A percentile compares a stretch with the other conserved stretches of the same genome.
phyloP scores from a whole-genome alignment of 1,140 invertebrate genomes.

The Lordiphosa clarofinis region DNA sequence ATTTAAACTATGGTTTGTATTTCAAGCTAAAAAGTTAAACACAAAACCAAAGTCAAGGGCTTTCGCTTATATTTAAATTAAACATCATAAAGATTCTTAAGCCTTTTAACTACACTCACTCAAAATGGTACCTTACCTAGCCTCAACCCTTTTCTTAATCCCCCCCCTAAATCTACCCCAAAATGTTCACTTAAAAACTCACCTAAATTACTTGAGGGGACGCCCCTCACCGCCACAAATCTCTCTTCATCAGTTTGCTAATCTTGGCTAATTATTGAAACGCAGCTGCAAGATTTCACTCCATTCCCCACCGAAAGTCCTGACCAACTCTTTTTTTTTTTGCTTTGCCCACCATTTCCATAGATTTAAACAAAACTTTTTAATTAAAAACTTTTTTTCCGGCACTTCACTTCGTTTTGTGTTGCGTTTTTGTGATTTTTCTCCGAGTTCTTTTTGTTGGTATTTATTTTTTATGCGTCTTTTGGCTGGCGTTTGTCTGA shows the following conservation, averaged over 20 bases:
- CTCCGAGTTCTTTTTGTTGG: conserved; percentile 23
- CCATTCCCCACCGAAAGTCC: not conserved
- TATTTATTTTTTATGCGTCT: conserved; percentile 67
- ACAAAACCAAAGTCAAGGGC: no score
- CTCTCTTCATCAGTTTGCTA: conserved; percentile 42
- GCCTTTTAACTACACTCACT: no score
- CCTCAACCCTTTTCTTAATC: not conserved
- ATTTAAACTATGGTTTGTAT: no score
- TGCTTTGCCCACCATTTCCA: conserved; percentile 41
- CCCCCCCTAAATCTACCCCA: not conserved
- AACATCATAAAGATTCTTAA: no score
- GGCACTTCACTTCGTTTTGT: conserved; percentile 21
- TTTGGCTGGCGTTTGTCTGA: conserved; percentile 65
- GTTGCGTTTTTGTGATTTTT: conserved; percentile 32
- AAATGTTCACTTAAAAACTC: conserved; percentile 7
- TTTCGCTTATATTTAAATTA: no score
- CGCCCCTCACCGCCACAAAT: conserved; percentile 15
- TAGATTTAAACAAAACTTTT: conserved; percentile 66
- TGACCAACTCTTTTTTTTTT: conserved; percentile 33
- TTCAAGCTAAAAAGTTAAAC: no score
- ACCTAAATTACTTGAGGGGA: not conserved
- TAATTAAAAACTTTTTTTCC: conserved; percentile 70
- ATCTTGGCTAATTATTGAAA: conserved; percentile 53
- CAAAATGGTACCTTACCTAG: no score
- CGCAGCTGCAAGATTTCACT: conserved; percentile 35